A percentile compares a stretch with the other conserved stretches of the same genome.
These are phyloP conservation scores for Psilopogon haemacephalus DNA, from an alignment of 2,113 vertebrate species.

Conservation along the genomic window DNA sequence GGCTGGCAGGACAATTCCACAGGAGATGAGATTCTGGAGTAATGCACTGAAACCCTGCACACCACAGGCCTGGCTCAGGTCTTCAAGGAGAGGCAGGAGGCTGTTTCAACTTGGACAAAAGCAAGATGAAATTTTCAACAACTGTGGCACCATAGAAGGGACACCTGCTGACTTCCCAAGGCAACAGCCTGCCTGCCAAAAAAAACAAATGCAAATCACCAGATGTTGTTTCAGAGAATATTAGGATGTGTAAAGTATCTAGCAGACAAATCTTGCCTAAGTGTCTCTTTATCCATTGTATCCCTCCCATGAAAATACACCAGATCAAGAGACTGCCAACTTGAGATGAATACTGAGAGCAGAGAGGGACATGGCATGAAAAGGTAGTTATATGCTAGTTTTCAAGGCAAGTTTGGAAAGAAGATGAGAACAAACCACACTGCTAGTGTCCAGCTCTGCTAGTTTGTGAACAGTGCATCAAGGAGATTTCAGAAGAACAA, in stretches of 20 bases:
- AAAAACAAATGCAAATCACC: background rate
- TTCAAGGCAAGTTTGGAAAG: background rate
- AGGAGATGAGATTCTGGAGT: background rate
- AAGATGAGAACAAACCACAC: background rate
- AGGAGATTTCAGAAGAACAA: background rate
- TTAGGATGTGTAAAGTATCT: background rate
- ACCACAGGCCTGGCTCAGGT: background rate
- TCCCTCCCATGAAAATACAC: background rate
- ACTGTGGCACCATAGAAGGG: background rate
- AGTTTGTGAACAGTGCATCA: background rate
- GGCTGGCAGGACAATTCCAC: background rate
- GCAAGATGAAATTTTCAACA: background rate
- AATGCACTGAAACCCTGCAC: background rate
- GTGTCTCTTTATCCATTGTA: background rate
- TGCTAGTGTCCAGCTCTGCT: background rate
- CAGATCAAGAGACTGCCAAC: background rate
- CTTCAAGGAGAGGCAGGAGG: background rate
- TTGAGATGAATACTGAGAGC: background rate
- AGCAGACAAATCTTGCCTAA: background rate
- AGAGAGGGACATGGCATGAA: background rate
- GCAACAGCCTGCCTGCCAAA: background rate
- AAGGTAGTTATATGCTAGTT: background rate
- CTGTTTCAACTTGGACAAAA: background rate
- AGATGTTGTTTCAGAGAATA: background rate
- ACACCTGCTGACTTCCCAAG: background rate